Evolutionary conservation across 1,140 invertebrate genomes (phyloP).

Genomic region (Lasioglossum baleicum): DNA sequence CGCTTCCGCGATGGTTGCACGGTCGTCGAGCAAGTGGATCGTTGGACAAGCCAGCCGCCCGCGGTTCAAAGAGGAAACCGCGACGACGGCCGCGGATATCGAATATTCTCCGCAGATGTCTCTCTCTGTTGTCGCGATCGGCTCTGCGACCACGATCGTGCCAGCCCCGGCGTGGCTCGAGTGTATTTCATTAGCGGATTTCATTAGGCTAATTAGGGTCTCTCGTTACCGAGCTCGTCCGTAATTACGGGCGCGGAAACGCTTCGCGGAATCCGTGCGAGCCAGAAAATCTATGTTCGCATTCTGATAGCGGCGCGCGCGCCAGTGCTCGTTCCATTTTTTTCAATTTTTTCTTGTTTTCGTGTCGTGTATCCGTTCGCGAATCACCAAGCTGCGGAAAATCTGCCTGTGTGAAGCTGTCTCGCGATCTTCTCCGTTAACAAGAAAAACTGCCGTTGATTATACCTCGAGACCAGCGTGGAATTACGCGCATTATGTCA

Average conservation of each 20-base stretch:
- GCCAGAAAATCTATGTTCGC: constrained; percentile 40
- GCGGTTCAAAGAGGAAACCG: not conserved
- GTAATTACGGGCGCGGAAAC: constrained; percentile 61
- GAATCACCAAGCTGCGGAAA: not conserved
- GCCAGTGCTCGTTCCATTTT: constrained; percentile 24
- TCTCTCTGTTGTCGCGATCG: constrained; percentile 11
- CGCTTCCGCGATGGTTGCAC: constrained; percentile 13
- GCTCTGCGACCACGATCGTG: constrained; percentile 11
- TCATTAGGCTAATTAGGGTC: constrained; percentile 60
- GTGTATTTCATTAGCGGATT: constrained; percentile 57
- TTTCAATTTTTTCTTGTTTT: not conserved
- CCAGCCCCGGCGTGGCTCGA: not conserved
- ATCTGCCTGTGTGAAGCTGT: no score
- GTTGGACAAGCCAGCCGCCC: not conserved
- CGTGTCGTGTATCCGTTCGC: not conserved
- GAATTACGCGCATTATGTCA: no score
- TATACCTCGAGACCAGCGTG: no score
- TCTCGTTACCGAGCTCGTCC: constrained; percentile 47
- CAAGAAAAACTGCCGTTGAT: not conserved
- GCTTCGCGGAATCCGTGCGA: constrained; percentile 54
- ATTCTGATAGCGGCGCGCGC: constrained; percentile 20
- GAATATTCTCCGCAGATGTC: not conserved
- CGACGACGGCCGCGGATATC: not conserved
- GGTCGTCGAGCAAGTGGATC: constrained; percentile 31
- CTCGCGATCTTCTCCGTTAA: not conserved